phyloP scores from a whole-genome alignment of 2,113 vertebrate species.

The Tachuris rubrigastra region DNA sequence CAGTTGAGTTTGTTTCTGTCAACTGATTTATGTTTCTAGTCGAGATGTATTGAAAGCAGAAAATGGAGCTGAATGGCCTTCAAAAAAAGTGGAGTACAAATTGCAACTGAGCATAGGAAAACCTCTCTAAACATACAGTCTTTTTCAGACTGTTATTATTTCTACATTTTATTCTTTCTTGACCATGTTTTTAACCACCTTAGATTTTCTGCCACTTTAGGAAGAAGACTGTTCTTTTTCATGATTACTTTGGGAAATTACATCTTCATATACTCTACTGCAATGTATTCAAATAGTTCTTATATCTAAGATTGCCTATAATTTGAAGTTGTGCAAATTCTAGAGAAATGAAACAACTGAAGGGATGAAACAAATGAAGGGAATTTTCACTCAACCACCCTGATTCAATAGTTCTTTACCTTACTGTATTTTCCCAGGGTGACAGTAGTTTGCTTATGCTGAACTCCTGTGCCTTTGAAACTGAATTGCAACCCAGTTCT shows the following conservation, averaged over 20 bases:
- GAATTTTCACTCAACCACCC: not conserved
- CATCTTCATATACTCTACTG: not conserved
- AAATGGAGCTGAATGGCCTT: not conserved
- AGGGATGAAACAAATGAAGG: not conserved
- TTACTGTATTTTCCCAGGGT: not conserved
- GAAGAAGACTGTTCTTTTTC: not conserved
- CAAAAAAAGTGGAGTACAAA: not conserved
- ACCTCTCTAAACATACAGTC: not conserved
- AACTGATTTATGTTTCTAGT: conserved; percentile 22
- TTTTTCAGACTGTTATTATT: not conserved
- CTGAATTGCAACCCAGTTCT: not conserved
- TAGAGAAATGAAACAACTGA: not conserved
- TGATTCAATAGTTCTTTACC: not conserved
- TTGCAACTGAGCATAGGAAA: not conserved
- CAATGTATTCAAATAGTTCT: not conserved
- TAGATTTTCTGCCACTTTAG: not conserved
- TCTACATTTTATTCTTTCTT: not conserved
- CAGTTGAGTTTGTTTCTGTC: conserved; percentile 16
- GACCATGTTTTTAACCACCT: not conserved
- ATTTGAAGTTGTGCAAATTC: not conserved
- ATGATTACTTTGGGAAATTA: not conserved
- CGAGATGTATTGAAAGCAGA: conserved; percentile 15
- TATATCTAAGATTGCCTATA: not conserved
- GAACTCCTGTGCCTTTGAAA: not conserved
- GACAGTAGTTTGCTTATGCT: not conserved